These are phyloP conservation scores for Lagorchestes hirsutus DNA, from an alignment of 2,797 vertebrate species.

Conservation along the genomic window DNA sequence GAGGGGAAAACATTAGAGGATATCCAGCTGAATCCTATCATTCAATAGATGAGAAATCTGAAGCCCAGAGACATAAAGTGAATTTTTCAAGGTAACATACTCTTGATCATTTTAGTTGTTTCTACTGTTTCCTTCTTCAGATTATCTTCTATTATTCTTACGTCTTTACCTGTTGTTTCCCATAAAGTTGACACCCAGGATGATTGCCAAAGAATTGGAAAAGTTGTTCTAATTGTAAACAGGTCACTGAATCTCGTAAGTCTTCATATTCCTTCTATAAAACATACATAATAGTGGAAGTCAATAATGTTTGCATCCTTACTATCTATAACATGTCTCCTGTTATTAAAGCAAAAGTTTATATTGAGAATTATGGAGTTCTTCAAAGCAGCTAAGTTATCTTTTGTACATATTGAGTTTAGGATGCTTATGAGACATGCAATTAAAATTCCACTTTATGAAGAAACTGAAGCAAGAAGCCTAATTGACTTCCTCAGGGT, in stretches of 20 bases:
- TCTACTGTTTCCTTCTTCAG: not conserved
- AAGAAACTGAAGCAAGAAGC: not conserved
- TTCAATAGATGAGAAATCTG: not conserved
- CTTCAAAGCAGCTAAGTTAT: no score
- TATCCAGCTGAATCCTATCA: not conserved
- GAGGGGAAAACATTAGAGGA: not conserved
- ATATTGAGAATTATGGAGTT: no score
- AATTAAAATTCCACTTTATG: not conserved
- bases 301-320: no score
- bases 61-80: not conserved
- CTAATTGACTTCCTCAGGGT: not conserved
- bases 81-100: not conserved
- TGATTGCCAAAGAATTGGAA: no score
- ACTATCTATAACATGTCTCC: no score
- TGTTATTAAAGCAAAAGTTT: no score
- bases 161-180: not conserved
- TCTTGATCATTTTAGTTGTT: not conserved
- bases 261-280: no score
- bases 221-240: no score
- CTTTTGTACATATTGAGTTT: no score
- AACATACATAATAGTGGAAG: no score
- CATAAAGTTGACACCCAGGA: no score
- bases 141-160: not conserved
- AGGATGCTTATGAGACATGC: not conserved
- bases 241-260: no score